phyloP scores from a whole-genome alignment of 2,113 vertebrate genomes.

The Nyctereutes procyonoides region DNA sequence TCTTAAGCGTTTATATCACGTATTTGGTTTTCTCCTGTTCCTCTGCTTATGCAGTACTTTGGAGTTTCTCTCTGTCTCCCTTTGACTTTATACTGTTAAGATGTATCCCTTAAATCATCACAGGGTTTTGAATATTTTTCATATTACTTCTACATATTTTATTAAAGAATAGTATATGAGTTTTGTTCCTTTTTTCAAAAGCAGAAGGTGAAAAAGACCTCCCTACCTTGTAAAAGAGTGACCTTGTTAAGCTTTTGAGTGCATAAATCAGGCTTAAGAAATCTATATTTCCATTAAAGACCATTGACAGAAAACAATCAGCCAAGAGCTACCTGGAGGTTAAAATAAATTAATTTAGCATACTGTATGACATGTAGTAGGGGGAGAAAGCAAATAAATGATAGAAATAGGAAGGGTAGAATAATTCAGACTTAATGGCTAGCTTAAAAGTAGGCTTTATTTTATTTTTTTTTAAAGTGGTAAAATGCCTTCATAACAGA shows the following conservation, averaged over 20 bases:
- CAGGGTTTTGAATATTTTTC: conserved; percentile 29
- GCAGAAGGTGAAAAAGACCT: conserved; percentile 22
- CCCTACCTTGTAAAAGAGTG: not conserved
- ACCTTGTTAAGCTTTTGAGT: conserved; percentile 2
- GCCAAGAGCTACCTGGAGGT: not conserved
- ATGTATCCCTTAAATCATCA: not conserved
- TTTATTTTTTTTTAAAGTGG: conserved; percentile 15
- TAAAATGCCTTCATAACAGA: not conserved
- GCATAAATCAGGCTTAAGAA: not conserved
- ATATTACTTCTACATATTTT: not conserved
- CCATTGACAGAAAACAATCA: not conserved
- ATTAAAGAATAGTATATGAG: not conserved
- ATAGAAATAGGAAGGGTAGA: conserved; percentile 47
- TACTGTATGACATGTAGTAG: not conserved
- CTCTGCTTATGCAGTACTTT: conserved; percentile 18
- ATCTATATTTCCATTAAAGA: conserved; percentile 9
- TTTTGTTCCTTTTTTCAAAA: conserved; percentile 36
- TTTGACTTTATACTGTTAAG: not conserved
- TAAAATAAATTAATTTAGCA: conserved; percentile 29
- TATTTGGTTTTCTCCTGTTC: conserved; percentile 49
- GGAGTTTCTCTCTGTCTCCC: not conserved
- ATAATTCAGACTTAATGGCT: conserved; percentile 33
- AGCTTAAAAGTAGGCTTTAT: not conserved
- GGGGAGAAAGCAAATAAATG: not conserved
- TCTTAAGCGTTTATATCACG: conserved; percentile 24